Base-by-base conservation (phyloP, 30 jellyfish, hydroid and myxozoan species). In the Hydractinia symbiolongicarpus region DNA sequence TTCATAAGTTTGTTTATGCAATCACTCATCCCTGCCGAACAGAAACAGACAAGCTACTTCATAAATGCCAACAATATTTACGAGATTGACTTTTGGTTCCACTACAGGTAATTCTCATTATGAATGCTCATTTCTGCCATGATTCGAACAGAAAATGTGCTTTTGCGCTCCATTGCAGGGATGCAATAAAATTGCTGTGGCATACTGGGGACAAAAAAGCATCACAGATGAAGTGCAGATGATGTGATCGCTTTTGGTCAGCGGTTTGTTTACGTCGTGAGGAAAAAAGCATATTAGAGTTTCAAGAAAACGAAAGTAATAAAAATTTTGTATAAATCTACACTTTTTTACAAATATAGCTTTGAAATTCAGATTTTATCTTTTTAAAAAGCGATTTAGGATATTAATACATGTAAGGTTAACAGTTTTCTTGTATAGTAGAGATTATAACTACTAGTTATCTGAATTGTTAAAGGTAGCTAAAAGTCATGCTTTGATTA, bases 71-170 rank as follows among this genome's bases (percentile, higher is more conserved):
- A 30, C 44, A 30, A 30, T 30, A 30, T 30, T 30, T 30, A 30
- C 44, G 40, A 51, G 74, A n/a, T 64, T 64, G 74, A 64, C 74
- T 64, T 64, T 64, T 64, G 40, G 74, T 64, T n/a, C 74, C 19
- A n/a, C 74, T 64, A 64, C 74, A 64, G 74, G 74, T 64, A n/a
- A 64, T n/a, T n/a, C 74, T n/a, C 52, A 64, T 44, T 64, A 58
- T 58, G 40, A 64, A 51, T 64, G 74, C 44, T 30, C 44, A 30
- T 30, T 30, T 30, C 44, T 30, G 1, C 52, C 74, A 64, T 51
- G 40, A 64, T 6, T 64, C 40, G 74, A 64, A 64, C 74, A 64
- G 74, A 64, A 64, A 64, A 64, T 64, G 74, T 64, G 74, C 74
- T 44, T 30, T 64, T n/a, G 74, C 74, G 4, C 74, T 64, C 40